Evolutionary conservation across 2,113 vertebrate genomes (phyloP).

Genomic region (Erinaceus europaeus): DNA sequence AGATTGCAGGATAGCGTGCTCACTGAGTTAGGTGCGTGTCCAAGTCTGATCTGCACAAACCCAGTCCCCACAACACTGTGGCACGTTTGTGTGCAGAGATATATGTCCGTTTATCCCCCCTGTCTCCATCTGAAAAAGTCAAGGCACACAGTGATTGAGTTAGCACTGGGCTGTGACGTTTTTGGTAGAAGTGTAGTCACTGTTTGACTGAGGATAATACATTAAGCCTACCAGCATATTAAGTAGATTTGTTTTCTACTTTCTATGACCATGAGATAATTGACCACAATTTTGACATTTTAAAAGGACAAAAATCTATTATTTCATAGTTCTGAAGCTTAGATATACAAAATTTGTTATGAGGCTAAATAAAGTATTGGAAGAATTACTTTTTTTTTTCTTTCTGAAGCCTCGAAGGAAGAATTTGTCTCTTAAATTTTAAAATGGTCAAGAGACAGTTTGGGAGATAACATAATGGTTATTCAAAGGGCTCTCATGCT

Average conservation of each 20-base stretch:
- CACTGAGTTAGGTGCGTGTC: too few relatives aligned
- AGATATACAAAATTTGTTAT: neutral
- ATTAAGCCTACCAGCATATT: neutral
- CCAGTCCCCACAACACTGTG: too few relatives aligned
- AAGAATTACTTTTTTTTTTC: neutral
- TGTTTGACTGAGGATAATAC: neutral
- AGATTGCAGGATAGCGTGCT: too few relatives aligned
- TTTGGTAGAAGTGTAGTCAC: neutral
- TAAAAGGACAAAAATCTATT: neutral
- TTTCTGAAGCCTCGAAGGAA: neutral
- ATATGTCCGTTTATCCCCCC: too few relatives aligned
- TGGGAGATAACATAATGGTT: too few relatives aligned
- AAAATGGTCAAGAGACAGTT: neutral
- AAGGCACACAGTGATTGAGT: neutral
- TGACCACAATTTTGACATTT: neutral
- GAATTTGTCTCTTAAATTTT: neutral
- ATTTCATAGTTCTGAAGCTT: neutral
- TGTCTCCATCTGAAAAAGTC: too few relatives aligned
- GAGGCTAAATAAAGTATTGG: neutral
- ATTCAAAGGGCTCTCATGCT: too few relatives aligned
- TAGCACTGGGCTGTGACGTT: neutral
- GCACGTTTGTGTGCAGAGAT: too few relatives aligned
- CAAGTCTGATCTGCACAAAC: too few relatives aligned
- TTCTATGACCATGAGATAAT: neutral
- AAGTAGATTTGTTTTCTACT: neutral